Conservation (phyloP, 2,113 vertebrate genomes). For the Labeo rohita region DNA sequence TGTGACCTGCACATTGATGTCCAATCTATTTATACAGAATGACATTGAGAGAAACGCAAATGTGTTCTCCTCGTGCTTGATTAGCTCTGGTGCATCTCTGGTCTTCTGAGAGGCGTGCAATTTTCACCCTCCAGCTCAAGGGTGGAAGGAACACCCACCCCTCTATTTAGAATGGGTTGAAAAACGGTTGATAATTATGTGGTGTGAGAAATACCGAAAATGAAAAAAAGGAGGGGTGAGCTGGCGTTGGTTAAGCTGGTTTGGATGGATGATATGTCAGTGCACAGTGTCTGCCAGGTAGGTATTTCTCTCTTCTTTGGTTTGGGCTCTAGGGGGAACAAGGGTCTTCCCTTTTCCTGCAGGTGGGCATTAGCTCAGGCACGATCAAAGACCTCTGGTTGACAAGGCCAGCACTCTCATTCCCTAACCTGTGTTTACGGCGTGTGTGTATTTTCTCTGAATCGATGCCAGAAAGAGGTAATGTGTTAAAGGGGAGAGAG, state of each 20-base stretch:
- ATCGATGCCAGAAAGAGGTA: constrained; percentile 32
- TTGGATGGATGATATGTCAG: constrained; percentile 16
- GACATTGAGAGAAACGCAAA: constrained; percentile 65
- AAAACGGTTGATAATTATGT: constrained; percentile 72
- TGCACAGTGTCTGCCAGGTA: not conserved
- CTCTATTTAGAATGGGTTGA: constrained; percentile 59
- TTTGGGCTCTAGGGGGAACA: not conserved
- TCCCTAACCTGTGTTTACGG: constrained; percentile 31
- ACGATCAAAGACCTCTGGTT: constrained; percentile 19
- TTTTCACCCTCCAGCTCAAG: constrained; percentile 70
- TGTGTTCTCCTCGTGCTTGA: constrained; percentile 70
- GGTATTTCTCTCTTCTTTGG: not conserved
- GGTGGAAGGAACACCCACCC: constrained; percentile 54
- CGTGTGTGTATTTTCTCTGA: not conserved
- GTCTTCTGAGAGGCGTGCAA: constrained; percentile 64
- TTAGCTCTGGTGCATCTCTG: constrained; percentile 69
- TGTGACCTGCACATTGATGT: constrained; percentile 68
- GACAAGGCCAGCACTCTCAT: constrained; percentile 21
- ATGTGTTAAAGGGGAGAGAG: constrained; percentile 17
- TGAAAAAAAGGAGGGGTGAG: not conserved
- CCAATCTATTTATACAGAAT: constrained; percentile 72
- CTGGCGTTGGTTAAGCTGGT: not conserved
- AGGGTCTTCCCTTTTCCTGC: constrained; percentile 6
- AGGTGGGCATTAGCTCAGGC: constrained; percentile 6
- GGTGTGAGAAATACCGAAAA: constrained; percentile 65